These are phyloP conservation scores for Dicrurus megarhynchus DNA, from an alignment of 2,113 vertebrate species.

Conservation along the genomic window DNA sequence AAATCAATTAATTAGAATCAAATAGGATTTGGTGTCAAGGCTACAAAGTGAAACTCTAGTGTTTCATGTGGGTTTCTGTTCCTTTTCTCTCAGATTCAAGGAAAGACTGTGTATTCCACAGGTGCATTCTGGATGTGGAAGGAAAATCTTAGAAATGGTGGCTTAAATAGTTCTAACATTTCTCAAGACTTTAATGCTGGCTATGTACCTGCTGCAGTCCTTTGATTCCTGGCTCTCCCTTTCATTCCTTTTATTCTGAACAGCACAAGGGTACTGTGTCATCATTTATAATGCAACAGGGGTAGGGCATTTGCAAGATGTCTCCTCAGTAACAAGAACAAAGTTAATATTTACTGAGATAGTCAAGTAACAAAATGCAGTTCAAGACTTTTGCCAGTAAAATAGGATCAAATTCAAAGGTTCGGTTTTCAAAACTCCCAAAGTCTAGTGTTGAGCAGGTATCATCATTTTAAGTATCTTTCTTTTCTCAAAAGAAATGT, in stretches of 20 bases:
- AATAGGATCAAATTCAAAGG: neutral
- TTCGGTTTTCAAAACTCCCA: neutral
- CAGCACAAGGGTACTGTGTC: neutral
- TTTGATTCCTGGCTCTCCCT: neutral
- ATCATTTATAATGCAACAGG: neutral
- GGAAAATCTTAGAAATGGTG: neutral
- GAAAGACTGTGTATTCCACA: neutral
- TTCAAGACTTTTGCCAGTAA: neutral
- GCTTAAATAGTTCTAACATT: neutral
- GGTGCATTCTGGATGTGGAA: neutral
- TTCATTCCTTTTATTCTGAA: neutral
- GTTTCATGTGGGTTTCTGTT: neutral
- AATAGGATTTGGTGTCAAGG: neutral
- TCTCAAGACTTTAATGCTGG: neutral
- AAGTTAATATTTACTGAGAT: neutral
- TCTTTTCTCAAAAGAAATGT: neutral
- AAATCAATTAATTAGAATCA: neutral
- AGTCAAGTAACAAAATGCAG: neutral
- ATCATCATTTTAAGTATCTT: neutral
- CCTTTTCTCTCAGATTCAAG: neutral
- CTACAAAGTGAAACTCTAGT: neutral
- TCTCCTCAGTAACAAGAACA: neutral
- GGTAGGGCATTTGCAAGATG: neutral
- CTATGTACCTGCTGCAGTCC: neutral
- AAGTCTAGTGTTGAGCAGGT: rapidly evolving